These are phyloP conservation scores for Carterocephalus palaemon DNA, from an alignment of 2,888 invertebrate species.

Conservation along the genomic window DNA sequence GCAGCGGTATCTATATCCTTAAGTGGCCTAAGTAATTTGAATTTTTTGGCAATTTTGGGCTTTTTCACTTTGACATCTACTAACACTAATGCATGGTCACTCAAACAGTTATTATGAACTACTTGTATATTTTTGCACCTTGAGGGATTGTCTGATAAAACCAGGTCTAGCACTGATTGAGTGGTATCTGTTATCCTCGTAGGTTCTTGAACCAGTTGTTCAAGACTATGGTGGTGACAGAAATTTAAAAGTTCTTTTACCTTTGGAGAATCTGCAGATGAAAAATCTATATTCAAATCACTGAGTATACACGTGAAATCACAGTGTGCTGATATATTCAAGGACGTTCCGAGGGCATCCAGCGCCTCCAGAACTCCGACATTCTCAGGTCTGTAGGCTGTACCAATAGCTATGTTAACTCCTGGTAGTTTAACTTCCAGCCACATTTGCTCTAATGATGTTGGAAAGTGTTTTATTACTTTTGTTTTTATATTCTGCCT, in stretches of 20 bases:
- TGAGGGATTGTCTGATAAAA: background rate
- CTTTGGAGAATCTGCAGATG: background rate
- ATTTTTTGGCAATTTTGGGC: background rate
- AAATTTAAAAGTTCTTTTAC: no score
- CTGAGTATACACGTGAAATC: no score
- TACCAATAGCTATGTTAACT: no score
- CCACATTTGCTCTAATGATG: no score
- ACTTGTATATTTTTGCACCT: background rate
- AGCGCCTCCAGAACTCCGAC: no score
- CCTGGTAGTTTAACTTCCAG: no score
- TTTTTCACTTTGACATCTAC: conserved; percentile 9
- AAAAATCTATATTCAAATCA: no score
- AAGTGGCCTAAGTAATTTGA: background rate
- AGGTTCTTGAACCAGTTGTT: background rate
- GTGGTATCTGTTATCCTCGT: background rate
- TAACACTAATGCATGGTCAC: conserved; percentile 20
- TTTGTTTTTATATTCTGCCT: no score
- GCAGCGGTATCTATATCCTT: background rate
- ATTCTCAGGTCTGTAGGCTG: no score
- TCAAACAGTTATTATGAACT: conserved; percentile 2
- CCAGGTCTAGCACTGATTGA: background rate
- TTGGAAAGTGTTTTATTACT: no score
- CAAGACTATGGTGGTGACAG: background rate
- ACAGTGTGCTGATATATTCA: no score
- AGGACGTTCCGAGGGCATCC: no score